Conservation (phyloP, 2,888 invertebrate genomes). For the Smittia sp. region DNA sequence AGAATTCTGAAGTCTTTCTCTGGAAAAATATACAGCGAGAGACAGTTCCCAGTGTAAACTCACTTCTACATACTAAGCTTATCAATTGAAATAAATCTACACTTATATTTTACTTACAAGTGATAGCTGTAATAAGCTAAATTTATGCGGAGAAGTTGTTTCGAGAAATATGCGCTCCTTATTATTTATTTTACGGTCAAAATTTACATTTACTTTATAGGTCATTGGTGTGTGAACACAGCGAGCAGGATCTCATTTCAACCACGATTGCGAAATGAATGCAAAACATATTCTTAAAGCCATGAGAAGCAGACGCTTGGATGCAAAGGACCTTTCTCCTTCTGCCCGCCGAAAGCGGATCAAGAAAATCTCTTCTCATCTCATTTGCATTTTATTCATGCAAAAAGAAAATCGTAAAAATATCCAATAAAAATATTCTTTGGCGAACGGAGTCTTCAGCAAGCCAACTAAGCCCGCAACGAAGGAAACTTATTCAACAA, state of each 20-base stretch:
- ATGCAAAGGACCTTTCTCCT: not conserved
- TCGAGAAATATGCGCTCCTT: not conserved
- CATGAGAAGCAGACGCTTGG: not conserved
- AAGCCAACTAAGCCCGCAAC: not conserved
- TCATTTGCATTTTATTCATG: constrained; percentile 39
- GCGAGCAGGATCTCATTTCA: not conserved
- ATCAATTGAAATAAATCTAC: too few relatives aligned
- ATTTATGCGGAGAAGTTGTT: not conserved
- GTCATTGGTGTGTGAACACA: constrained; percentile 4
- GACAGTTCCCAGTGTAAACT: too few relatives aligned
- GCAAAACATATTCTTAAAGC: not conserved
- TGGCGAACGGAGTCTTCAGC: not conserved
- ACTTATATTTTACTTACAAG: too few relatives aligned
- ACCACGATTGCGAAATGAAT: not conserved
- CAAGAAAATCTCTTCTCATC: constrained; percentile 19
- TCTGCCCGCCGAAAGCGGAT: not conserved
- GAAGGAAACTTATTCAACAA: not conserved
- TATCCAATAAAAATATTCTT: constrained; percentile 33
- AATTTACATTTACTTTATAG: constrained; percentile 12
- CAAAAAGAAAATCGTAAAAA: constrained; percentile 28
- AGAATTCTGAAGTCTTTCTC: too few relatives aligned
- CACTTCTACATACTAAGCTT: too few relatives aligned
- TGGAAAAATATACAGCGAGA: too few relatives aligned
- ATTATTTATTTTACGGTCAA: not conserved
- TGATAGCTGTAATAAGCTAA: not conserved